Evolutionary conservation across 2,113 vertebrate species (phyloP), one percentile per base, ranked within the genome.

Genomic region (Laticauda laticaudata): DNA sequence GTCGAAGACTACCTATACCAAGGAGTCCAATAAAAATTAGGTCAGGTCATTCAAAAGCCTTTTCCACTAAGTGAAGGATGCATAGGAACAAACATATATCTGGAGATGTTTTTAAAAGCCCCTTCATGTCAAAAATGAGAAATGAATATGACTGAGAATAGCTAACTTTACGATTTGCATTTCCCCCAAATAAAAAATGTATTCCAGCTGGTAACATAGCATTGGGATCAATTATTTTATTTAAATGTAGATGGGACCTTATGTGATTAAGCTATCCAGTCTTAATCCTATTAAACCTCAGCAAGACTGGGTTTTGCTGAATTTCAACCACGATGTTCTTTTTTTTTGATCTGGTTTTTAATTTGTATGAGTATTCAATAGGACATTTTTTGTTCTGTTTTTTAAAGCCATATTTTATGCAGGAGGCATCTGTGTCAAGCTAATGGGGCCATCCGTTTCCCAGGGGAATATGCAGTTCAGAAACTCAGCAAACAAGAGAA

Each of bases 401-500:
- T 59, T 59, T 8, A 24, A 89, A 81, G 59, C 45, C 45, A 45
- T 45, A 45, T 45, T 45, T 45, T 45, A 81, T 26, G 9, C 64
- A 57, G 51, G 56, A 92, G 34, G 9, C 92, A 92, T 90, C 64
- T 92, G 64, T 90, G 21, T 87, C 88, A 85, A 86, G 26, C n/a
- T 87, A 86, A 90, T 92, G 48, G 88, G 88, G 64, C 88, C 75
- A n/a, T 56, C 26, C 20, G 1, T 87, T 94, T 92, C 51, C 29
- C 75, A 39, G n/a, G 45, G 87, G 87, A 54, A 51, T 54, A 43
- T 34, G 92, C 45, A 86, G 21, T 61, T 90, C 23, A 45, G 45
- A 26, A 64, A 92, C 51, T 87, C 57, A 51, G 24, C 55, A 94
- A 92, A 75, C 34, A 43, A 43, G 55, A 86, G 34, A 64, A 86